A percentile compares a stretch with the other conserved stretches of the same genome.
Conservation (phyloP, 2,113 vertebrate species). For the Callipepla squamata region DNA sequence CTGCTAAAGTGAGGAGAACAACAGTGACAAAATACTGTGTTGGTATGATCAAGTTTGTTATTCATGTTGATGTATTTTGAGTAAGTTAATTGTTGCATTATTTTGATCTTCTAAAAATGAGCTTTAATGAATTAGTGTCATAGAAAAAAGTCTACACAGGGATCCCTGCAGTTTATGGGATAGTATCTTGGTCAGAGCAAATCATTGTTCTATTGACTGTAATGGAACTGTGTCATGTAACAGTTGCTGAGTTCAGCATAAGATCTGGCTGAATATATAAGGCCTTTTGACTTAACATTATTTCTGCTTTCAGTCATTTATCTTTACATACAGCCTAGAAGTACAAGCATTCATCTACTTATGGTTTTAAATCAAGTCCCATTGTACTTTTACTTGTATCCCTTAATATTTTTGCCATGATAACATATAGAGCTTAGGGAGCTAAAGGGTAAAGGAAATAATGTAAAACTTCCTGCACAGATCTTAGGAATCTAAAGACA, state of each 20-base stretch:
- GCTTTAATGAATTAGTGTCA: not conserved
- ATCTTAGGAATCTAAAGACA: not conserved
- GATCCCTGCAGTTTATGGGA: not conserved
- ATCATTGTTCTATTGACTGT: not conserved
- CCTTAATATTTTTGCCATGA: not conserved
- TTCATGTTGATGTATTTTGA: not conserved
- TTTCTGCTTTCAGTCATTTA: conserved; percentile 17
- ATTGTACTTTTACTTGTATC: not conserved
- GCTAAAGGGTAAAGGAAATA: not conserved
- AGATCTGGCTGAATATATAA: not conserved
- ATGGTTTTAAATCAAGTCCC: conserved; percentile 4
- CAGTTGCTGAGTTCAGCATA: not conserved
- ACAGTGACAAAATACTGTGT: fast-evolving
- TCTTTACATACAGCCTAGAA: conserved; percentile 23
- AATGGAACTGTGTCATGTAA: not conserved
- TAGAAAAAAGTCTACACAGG: not conserved
- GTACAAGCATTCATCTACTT: not conserved
- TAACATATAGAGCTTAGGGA: not conserved
- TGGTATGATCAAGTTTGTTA: not conserved
- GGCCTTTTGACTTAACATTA: conserved; percentile 10
- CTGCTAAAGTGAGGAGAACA: not conserved
- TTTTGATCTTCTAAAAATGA: not conserved
- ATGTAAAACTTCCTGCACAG: not conserved
- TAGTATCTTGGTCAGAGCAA: not conserved
- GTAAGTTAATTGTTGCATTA: not conserved